Evolutionary conservation across 2,888 invertebrate genomes (phyloP).

Genomic region (Ophioninae sp.): DNA sequence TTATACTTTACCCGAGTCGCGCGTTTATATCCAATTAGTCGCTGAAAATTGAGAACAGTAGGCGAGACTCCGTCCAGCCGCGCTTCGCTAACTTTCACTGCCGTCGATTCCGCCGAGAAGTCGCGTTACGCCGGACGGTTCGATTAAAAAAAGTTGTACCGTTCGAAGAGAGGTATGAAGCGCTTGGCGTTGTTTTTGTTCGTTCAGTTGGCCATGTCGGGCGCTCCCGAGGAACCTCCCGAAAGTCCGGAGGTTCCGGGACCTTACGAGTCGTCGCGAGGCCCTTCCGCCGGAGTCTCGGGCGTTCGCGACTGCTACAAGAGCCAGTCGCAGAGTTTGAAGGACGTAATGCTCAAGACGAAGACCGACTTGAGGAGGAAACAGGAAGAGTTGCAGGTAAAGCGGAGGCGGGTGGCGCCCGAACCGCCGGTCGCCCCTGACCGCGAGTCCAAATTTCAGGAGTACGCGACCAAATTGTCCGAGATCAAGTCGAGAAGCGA

Average conservation of each 20-base stretch:
- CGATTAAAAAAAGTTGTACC: constrained; percentile 43
- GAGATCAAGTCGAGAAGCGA: constrained; percentile 80
- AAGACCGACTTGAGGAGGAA: constrained; percentile 77
- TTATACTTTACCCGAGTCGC: constrained; percentile 78
- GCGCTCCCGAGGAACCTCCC: constrained; percentile 74
- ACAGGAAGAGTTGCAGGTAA: constrained; percentile 79
- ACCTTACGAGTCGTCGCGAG: constrained; percentile 64
- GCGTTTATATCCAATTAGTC: constrained; percentile 79
- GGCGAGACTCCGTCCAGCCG: constrained; percentile 74
- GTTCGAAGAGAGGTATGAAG: constrained; percentile 72
- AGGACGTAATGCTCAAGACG: constrained; percentile 77
- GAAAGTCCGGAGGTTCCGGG: constrained; percentile 71
- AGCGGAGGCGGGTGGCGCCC: constrained; percentile 13
- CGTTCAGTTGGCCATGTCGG: constrained; percentile 78
- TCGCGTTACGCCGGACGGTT: constrained; percentile 52
- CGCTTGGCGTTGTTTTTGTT: constrained; percentile 75
- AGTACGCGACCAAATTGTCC: constrained; percentile 79
- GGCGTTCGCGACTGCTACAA: constrained; percentile 74
- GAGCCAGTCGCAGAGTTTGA: constrained; percentile 75
- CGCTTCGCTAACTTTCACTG: constrained; percentile 76
- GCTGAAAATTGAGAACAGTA: constrained; percentile 76
- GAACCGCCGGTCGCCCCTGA: neutral
- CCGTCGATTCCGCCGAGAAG: constrained; percentile 70
- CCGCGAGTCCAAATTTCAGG: constrained; percentile 68
- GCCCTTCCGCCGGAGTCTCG: constrained; percentile 61